Evolutionary conservation across 2,113 vertebrate genomes (phyloP).

Genomic region (Stercorarius parasiticus): DNA sequence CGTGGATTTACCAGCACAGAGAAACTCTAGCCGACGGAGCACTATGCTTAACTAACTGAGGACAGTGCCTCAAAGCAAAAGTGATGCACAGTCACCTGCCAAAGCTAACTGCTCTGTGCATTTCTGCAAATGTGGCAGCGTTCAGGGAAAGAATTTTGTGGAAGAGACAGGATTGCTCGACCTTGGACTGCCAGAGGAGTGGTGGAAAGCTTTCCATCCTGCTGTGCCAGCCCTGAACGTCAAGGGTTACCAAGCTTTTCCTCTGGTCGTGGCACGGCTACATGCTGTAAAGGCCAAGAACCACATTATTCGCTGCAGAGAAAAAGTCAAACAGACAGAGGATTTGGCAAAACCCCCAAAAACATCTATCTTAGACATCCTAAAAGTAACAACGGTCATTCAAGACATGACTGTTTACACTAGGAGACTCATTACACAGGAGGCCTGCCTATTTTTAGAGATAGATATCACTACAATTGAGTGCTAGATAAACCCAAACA

Average conservation of each 20-base stretch:
- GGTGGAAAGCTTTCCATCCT: background rate
- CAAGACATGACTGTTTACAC: slow-evolving; percentile 16
- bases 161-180: background rate
- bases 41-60: fast-evolving
- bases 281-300: fast-evolving
- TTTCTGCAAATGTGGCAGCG: fast-evolving
- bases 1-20: fast-evolving
- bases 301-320: background rate
- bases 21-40: fast-evolving
- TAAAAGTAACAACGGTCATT: slow-evolving; percentile 32
- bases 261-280: background rate
- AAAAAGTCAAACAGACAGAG: background rate
- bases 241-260: background rate
- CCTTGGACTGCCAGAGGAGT: background rate
- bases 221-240: background rate
- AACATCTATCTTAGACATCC: background rate
- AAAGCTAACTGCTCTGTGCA: background rate
- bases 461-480: background rate
- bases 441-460: slow-evolving; percentile 42
- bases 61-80: background rate
- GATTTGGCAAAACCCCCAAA: slow-evolving; percentile 4
- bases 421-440: background rate
- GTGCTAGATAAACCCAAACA: slow-evolving; percentile 52
- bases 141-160: fast-evolving
- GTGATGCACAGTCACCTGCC: background rate